Evolutionary conservation across 2,113 vertebrate species (phyloP).

Genomic region (Phyllostomus hastatus): DNA sequence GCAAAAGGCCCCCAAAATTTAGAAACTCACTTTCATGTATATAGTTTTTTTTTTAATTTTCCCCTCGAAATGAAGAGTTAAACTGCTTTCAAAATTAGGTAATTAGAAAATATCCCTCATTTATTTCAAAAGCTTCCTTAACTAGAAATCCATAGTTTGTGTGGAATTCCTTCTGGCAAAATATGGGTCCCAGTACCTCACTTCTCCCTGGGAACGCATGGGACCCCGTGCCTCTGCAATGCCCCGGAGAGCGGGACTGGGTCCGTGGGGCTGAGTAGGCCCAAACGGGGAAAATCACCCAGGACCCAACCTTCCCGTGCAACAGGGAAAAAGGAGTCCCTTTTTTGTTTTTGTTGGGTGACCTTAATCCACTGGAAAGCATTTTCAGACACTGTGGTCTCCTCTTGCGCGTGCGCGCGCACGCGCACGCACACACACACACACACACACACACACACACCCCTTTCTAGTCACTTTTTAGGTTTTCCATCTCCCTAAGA

Average conservation of each 20-base stretch:
- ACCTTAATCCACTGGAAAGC: neutral
- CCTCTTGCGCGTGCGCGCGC: no score
- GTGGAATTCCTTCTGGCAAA: neutral
- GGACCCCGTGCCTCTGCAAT: no score
- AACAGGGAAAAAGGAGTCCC: neutral
- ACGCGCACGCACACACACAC: neutral
- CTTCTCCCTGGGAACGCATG: neutral
- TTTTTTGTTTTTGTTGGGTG: neutral
- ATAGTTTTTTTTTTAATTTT: neutral
- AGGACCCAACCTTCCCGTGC: neutral
- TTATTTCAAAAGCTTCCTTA: neutral
- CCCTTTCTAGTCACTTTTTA: neutral
- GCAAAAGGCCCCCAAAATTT: neutral
- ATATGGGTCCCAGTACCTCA: neutral
- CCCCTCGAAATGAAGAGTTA: neutral
- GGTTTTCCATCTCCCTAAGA: neutral
- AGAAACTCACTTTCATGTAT: neutral
- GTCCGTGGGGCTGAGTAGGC: neutral
- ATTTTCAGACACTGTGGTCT: neutral
- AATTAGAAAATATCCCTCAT: neutral
- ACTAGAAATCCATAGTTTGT: neutral
- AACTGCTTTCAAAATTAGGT: neutral
- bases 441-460: neutral
- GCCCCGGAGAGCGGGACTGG: fast-evolving
- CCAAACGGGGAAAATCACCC: neutral